Conservation (phyloP, 2,113 vertebrate species). For the Danio rerio region GRCz12tu NC_133192.1:24075501-24076000, state of each 20-base stretch:
- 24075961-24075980: no score
- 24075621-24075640: not conserved
- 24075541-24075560: not conserved
- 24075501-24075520: not conserved
- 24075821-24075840: constrained; percentile 96
- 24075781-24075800: constrained; percentile 94
- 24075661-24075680: not conserved
- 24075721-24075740: constrained; percentile 66
- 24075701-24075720: not conserved
- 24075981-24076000: no score
- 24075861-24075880: constrained; percentile 91
- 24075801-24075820: constrained; percentile 93
- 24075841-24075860: constrained; percentile 94
- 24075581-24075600: not conserved
- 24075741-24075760: constrained; percentile 97
- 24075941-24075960: no score
- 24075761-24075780: constrained; percentile 91
- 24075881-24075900: constrained; percentile 83
- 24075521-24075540: constrained; percentile 3
- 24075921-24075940: not conserved
- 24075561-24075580: not conserved
- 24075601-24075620: not conserved
- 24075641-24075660: not conserved
- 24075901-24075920: not conserved
- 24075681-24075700: not conserved